phyloP scores from a whole-genome alignment of 2,113 vertebrate species.

The Gymnocephalus cernua region DNA sequence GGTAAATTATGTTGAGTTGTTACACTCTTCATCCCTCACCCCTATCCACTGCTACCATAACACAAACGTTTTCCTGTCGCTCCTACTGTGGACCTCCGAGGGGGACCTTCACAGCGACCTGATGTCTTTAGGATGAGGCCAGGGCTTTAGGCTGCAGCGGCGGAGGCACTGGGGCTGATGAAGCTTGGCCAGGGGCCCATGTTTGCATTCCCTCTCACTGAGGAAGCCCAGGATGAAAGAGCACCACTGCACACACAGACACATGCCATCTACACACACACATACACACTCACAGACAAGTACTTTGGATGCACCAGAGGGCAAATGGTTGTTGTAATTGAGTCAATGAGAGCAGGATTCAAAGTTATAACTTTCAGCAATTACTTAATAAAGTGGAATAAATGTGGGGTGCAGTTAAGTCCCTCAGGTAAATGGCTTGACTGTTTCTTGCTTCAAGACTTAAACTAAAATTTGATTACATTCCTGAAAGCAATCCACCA shows the following conservation, averaged over 20 bases:
- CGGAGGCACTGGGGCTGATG: conserved; percentile 62
- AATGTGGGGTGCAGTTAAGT: background rate
- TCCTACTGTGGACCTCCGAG: background rate
- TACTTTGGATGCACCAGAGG: conserved; percentile 12
- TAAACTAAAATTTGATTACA: conserved; percentile 49
- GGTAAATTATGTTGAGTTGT: background rate
- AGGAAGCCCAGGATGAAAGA: conserved; percentile 93
- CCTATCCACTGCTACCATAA: background rate
- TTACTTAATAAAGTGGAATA: conserved; percentile 17
- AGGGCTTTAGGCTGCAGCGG: conserved; percentile 36
- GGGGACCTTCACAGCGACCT: conserved; percentile 44
- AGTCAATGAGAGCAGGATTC: conserved; percentile 29
- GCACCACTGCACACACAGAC: conserved; percentile 81
- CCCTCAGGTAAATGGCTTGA: conserved; percentile 25
- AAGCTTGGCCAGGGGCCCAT: conserved; percentile 87
- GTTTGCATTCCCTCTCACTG: conserved; percentile 96
- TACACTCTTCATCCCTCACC: background rate
- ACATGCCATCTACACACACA: conserved; percentile 25
- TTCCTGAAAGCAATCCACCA: conserved; percentile 57
- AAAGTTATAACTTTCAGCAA: conserved; percentile 20
- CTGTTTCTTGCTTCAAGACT: conserved; percentile 24
- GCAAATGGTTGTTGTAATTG: conserved; percentile 17
- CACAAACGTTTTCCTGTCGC: conserved; percentile 9
- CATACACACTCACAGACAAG: conserved; percentile 20
- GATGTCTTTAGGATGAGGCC: conserved; percentile 44